phyloP scores from a whole-genome alignment of 2,113 vertebrate genomes.

The Zosterops borbonicus region DNA sequence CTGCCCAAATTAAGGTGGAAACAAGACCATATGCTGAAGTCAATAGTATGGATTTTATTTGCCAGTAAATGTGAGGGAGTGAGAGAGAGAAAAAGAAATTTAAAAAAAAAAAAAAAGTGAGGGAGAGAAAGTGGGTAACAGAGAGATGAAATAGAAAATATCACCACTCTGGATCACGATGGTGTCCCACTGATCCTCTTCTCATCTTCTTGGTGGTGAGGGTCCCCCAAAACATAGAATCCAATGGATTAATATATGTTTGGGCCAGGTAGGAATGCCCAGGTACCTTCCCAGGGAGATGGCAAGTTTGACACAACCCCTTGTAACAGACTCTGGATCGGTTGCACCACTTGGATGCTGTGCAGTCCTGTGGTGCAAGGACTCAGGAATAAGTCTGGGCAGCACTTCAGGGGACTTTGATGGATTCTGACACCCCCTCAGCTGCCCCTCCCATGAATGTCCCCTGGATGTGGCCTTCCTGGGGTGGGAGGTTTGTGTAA shows the following conservation, averaged over 20 bases:
- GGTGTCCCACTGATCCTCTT: not conserved
- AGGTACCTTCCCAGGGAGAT: not conserved
- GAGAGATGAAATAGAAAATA: not conserved
- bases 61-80: not conserved
- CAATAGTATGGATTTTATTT: not conserved
- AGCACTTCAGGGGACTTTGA: not conserved
- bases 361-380: not conserved
- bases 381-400: not conserved
- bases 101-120: not conserved
- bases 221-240: not conserved
- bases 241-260: not conserved
- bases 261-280: not conserved
- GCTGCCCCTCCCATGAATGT: accelerated
- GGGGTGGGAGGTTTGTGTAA: no score
- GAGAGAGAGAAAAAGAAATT: not conserved
- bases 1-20: not conserved
- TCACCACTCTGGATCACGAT: not conserved
- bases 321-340: not conserved
- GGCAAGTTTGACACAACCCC: not conserved
- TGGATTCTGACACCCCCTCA: not conserved
- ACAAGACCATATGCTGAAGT: accelerated
- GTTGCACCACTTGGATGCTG: not conserved
- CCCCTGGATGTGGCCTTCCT: not conserved
- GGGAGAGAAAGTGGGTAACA: not conserved
- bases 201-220: not conserved